Conservation (phyloP, 2,113 vertebrate species). For the Cebus imitator region DNA sequence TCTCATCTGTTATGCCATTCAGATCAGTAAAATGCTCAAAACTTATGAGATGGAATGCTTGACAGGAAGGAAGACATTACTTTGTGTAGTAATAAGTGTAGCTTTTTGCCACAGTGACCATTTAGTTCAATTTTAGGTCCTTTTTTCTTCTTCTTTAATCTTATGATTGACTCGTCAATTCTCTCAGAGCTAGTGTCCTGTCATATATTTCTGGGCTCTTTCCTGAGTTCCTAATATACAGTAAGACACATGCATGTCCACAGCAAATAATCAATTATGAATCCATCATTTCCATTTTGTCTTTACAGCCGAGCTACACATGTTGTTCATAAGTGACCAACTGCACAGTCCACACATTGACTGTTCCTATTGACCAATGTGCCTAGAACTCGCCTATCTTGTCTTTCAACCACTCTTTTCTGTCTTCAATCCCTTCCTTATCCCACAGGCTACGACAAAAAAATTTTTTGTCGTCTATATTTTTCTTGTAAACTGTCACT, state of each 20-base stretch:
- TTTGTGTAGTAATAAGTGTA: neutral
- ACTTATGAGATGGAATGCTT: neutral
- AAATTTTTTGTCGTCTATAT: neutral
- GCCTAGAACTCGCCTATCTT: neutral
- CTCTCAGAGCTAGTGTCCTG: neutral
- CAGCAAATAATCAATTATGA: neutral
- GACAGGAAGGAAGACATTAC: neutral
- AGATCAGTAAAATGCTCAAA: constrained; percentile 22
- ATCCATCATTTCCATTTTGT: neutral
- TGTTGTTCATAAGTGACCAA: neutral
- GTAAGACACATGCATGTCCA: neutral
- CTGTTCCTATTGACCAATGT: neutral
- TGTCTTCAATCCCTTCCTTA: neutral
- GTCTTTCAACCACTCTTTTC: neutral
- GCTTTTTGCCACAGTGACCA: neutral
- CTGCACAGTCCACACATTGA: neutral
- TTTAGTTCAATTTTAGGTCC: neutral
- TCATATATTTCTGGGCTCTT: neutral
- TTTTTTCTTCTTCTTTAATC: neutral
- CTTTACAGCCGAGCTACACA: neutral
- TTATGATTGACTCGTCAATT: neutral
- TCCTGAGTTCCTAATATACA: neutral
- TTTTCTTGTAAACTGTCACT: neutral
- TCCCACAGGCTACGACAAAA: neutral
- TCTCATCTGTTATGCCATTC: constrained; percentile 9